Base-by-base conservation (phyloP, 2,113 vertebrate genomes). In the Cryptoleucopteryx plumbea region DNA sequence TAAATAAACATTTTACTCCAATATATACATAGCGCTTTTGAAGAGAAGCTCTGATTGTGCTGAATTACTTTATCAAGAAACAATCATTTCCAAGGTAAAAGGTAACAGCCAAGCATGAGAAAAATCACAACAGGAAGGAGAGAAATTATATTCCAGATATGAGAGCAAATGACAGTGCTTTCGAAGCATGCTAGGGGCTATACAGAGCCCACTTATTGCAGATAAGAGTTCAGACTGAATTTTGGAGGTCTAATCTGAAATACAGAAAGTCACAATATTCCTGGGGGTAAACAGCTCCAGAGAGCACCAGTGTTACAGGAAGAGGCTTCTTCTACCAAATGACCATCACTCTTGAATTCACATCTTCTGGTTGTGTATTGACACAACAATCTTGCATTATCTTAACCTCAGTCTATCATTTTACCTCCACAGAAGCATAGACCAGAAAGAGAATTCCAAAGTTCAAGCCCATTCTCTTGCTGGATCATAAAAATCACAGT, bases 141-240 rank as follows among this genome's bases (percentile, higher is more conserved):
- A 80, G 38, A 75, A 91, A 95, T 95, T 58, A 42, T 43, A 53
- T 88, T 80, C 53, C 81, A 91, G 58, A 27, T 72, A 85, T 6
- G 27, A 86, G 18, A 77, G 66, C 27, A 70, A 91, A 85, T 1
- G 0, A 68, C 53, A 62, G 8, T 11, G 53, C 61, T 88, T 81
- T 92, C 75, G 86, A 77, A 96, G 77, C 65, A 42, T 21, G 90
- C 93, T 22, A 48, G 61, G 48, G 91, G 83, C 73, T 72, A 68
- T 36, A 34, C 29, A 93, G 71, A 94, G 62, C 50, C 74, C 94
- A 90, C 40, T 89, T 66, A 75, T 0, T 31, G 53, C 52, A 94
- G 73, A 72, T 75, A 95, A 82, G 34, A 85, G 74, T 45, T 94
- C 56, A 93, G 86, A 94, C 42, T 94, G 81, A 65, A 79, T 91